Conservation (phyloP, 2,797 vertebrate genomes). For the Peromyscus eremicus region DNA sequence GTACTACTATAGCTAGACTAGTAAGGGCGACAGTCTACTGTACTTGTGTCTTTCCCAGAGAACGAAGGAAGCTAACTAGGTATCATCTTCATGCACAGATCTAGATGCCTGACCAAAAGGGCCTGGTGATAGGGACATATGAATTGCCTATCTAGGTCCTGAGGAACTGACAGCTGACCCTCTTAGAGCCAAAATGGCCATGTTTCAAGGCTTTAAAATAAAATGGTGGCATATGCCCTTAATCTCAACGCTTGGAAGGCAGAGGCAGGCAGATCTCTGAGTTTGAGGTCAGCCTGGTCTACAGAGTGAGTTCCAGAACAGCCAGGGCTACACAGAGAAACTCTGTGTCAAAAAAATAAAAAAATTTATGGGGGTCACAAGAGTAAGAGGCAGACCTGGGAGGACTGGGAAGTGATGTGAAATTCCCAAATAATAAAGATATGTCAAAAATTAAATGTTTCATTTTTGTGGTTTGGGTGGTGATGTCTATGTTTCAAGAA, state of each 20-base stretch:
- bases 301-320: neutral
- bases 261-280: neutral
- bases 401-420: neutral
- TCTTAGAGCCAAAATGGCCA: neutral
- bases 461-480: slow-evolving; percentile 1
- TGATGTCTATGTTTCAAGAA: slow-evolving; percentile 6
- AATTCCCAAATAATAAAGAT: neutral
- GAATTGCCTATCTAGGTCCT: neutral
- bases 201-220: slow-evolving; percentile 45
- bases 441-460: neutral
- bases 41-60: neutral
- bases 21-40: neutral
- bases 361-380: neutral
- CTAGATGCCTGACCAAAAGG: neutral
- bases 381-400: neutral
- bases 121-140: neutral
- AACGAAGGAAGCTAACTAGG: neutral
- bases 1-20: neutral
- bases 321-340: neutral
- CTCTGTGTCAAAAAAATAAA: neutral
- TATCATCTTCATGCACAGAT: neutral
- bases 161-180: neutral
- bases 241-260: neutral
- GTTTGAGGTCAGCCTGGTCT: neutral
- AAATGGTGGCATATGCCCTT: neutral